Evolutionary conservation across 2,113 vertebrate species (phyloP).

Genomic region (Tragelaphus imberbis): DNA sequence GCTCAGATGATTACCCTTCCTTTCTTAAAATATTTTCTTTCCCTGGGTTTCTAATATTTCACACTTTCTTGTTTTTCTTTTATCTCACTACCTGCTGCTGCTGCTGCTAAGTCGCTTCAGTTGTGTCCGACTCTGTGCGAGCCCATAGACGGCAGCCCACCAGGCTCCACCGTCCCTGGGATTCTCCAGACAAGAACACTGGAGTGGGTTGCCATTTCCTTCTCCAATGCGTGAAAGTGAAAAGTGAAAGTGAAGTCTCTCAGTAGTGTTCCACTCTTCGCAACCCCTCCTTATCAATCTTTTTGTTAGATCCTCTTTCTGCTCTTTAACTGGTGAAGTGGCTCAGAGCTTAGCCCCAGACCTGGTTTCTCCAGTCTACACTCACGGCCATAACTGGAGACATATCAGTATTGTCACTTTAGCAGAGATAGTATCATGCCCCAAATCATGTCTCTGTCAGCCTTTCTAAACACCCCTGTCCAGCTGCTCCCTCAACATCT

Average conservation of each 20-base stretch:
- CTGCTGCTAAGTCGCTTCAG: too few species aligned
- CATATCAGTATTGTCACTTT: not conserved
- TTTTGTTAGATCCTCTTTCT: not conserved
- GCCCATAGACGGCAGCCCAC: too few species aligned
- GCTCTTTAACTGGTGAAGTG: not conserved
- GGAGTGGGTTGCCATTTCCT: too few species aligned
- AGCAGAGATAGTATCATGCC: too few species aligned
- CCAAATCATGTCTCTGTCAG: not conserved
- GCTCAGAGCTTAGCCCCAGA: not conserved
- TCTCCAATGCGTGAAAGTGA: too few species aligned
- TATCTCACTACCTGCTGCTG: not conserved
- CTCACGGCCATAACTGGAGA: not conserved
- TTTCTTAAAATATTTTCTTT: not conserved
- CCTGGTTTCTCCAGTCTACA: not conserved
- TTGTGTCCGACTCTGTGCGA: too few species aligned
- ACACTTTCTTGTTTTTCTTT: not conserved
- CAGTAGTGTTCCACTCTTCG: too few species aligned
- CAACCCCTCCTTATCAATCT: not conserved
- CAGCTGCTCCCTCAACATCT: not conserved
- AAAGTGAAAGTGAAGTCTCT: too few species aligned
- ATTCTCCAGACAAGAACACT: too few species aligned
- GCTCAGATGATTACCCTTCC: not conserved
- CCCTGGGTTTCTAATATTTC: not conserved
- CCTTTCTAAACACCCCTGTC: not conserved
- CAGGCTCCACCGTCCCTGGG: too few species aligned